Conservation (phyloP, 2,797 vertebrate genomes). For the Poecilia wingei region DNA sequence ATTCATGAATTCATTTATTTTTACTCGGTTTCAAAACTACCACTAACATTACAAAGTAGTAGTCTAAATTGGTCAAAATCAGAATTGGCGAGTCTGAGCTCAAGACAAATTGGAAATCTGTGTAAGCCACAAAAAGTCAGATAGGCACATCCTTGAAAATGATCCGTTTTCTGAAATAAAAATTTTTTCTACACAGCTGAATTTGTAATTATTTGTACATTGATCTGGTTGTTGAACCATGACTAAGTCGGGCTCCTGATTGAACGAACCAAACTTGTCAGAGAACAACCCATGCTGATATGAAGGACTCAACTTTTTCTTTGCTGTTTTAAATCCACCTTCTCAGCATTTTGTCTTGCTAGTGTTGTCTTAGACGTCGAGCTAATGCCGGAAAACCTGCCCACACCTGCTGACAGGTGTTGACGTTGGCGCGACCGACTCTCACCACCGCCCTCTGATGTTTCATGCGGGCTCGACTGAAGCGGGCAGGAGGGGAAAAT, state of each 20-base stretch:
- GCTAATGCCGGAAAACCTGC: constrained; percentile 44
- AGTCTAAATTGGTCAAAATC: background rate
- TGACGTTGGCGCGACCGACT: constrained; percentile 57
- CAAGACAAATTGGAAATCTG: background rate
- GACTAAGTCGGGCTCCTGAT: background rate
- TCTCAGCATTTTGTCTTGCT: constrained; percentile 20
- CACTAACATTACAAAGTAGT: background rate
- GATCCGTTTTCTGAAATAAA: background rate
- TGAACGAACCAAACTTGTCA: background rate
- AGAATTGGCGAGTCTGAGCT: background rate
- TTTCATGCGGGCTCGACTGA: constrained; percentile 52
- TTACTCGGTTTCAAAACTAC: background rate
- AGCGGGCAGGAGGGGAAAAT: constrained; percentile 63
- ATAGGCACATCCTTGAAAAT: background rate
- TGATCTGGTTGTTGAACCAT: background rate
- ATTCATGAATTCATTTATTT: background rate
- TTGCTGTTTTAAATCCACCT: background rate
- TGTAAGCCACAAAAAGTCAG: background rate
- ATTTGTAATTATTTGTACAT: background rate
- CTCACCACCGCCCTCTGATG: background rate
- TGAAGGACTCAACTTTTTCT: background rate
- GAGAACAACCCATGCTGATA: constrained; percentile 25
- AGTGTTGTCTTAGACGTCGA: constrained; percentile 42
- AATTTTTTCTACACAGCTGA: background rate
- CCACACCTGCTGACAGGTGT: constrained; percentile 53